A percentile compares a stretch with the other conserved stretches of the same genome.
Evolutionary conservation across 2,113 vertebrate species (phyloP).

Genomic region (Cromileptes altivelis): DNA sequence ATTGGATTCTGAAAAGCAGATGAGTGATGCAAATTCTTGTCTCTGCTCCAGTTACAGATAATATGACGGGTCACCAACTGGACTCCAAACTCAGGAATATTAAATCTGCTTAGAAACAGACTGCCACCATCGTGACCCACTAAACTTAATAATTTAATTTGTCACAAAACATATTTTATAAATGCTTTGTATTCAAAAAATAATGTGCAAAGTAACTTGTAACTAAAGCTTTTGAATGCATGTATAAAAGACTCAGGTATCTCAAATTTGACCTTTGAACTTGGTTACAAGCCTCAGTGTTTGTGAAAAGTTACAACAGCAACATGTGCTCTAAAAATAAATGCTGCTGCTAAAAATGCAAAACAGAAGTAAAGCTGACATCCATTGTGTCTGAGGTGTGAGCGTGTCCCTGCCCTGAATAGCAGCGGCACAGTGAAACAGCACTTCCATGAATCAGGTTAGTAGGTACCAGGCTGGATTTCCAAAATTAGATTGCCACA

Average conservation of each 20-base stretch:
- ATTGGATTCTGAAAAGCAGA: constrained; percentile 2
- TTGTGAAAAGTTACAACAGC: not conserved
- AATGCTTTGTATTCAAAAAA: no score
- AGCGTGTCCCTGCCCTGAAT: constrained; percentile 6
- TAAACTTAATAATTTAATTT: no score
- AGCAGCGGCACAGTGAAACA: constrained; percentile 2
- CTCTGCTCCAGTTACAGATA: constrained; percentile 6
- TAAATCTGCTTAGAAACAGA: constrained; percentile 9
- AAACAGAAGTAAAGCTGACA: constrained; percentile 6
- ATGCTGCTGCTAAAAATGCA: constrained; percentile 1
- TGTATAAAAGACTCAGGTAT: not conserved
- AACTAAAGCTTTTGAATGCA: no score
- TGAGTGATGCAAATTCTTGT: not conserved
- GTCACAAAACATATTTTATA: no score
- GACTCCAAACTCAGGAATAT: not conserved
- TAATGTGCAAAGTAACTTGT: no score
- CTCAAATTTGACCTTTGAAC: not conserved
- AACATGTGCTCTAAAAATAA: not conserved
- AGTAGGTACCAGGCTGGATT: constrained; percentile 22
- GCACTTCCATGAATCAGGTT: constrained; percentile 46
- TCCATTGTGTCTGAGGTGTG: constrained; percentile 17
- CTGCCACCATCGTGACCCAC: not conserved
- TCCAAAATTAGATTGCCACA: constrained; percentile 66
- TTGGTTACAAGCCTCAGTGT: not conserved
- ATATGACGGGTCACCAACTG: not conserved